These are phyloP conservation scores for Crambe crambe DNA, from an alignment of 37 sponge, comb jelly and placozoan genomes.

Conservation along the genomic window DNA sequence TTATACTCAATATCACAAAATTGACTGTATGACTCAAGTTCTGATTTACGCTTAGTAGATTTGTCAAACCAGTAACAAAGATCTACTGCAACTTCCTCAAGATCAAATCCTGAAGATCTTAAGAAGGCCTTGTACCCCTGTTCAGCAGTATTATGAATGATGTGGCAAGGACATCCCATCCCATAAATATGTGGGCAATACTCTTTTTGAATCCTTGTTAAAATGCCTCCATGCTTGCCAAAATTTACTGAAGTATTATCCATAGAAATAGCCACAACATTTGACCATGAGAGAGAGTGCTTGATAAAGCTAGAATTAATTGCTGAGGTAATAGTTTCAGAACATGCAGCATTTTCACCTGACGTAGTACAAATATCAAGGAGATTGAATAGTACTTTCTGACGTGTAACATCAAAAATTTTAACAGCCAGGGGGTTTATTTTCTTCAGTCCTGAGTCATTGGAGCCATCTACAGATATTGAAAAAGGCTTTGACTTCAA, in stretches of 20 bases:
- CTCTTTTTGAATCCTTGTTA: not conserved
- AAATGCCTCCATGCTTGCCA: not conserved
- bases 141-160: constrained; percentile 2
- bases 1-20: constrained; percentile 3
- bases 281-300: not conserved
- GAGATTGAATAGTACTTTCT: not conserved
- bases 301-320: too few species aligned
- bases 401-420: not conserved
- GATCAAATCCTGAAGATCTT: constrained; percentile 4
- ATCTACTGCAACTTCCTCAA: constrained; percentile 9
- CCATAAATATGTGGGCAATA: not conserved
- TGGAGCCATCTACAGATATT: not conserved
- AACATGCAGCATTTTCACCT: not conserved
- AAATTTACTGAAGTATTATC: not conserved
- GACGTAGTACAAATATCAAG: not conserved
- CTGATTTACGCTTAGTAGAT: not conserved
- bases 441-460: not conserved
- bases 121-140: constrained; percentile 1
- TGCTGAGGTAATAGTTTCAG: not conserved
- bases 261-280: not conserved
- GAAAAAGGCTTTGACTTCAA: not conserved
- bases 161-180: not conserved
- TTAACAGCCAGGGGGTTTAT: not conserved
- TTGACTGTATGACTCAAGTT: constrained; percentile 2
- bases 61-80: constrained; percentile 10